Percentiles rank a stretch among this genome's conserved stretches.
Conservation (phyloP, 1,140 invertebrate genomes). For the Temnothorax longispinosus region DNA sequence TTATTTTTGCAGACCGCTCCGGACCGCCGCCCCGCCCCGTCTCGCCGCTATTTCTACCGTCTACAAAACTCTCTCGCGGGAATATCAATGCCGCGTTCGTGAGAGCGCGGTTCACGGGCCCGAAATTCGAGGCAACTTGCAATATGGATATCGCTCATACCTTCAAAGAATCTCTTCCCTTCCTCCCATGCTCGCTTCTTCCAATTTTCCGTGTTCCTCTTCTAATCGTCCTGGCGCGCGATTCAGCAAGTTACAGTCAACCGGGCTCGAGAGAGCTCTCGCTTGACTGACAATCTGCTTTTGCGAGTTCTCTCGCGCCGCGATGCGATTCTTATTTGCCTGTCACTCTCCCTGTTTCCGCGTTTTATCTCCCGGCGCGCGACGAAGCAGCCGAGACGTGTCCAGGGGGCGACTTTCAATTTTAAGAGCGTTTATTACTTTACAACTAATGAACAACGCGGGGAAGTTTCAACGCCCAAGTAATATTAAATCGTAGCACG, state of each 20-base stretch:
- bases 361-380: neutral
- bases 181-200: neutral
- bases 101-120: neutral
- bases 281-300: neutral
- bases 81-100: constrained; percentile 47
- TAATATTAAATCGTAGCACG: neutral
- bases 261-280: neutral
- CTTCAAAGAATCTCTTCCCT: neutral
- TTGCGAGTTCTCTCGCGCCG: neutral
- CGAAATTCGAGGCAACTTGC: constrained; percentile 8
- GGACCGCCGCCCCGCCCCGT: neutral
- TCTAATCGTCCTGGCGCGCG: constrained; percentile 38
- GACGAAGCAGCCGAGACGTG: neutral
- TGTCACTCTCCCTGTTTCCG: neutral
- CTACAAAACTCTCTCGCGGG: constrained; percentile 38
- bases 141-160: constrained; percentile 42
- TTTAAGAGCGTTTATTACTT: neutral
- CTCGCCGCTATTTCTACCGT: constrained; percentile 29
- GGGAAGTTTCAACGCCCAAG: neutral
- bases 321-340: neutral
- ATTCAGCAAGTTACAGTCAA: constrained; percentile 9
- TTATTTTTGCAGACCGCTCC: constrained; percentile 48
- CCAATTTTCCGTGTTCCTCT: constrained; percentile 38
- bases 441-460: neutral
- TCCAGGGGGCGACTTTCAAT: neutral